These are phyloP conservation scores for Alfaro cultratus DNA, from an alignment of 2,797 vertebrate genomes.

Conservation along the genomic window DNA sequence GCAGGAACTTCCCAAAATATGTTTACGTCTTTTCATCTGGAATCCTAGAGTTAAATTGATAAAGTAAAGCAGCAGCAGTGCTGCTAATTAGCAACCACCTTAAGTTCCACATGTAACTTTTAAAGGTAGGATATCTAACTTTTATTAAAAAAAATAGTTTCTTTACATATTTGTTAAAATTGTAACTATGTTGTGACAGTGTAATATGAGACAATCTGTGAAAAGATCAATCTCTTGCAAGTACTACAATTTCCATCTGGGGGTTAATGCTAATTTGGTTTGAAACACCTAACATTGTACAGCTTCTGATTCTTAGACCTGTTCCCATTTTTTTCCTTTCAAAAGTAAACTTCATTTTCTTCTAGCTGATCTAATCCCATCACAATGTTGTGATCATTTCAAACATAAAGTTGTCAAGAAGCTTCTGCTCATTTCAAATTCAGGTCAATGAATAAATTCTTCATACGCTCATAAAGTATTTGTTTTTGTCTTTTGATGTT, in stretches of 20 bases:
- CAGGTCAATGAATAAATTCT: constrained; percentile 33
- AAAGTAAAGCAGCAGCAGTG: neutral
- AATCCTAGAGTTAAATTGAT: neutral
- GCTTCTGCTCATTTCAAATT: constrained; percentile 31
- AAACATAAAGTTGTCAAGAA: constrained; percentile 36
- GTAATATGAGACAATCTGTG: too few relatives aligned
- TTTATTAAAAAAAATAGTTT: neutral
- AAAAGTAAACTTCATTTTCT: neutral
- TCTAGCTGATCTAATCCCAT: neutral
- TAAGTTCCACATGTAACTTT: too few relatives aligned
- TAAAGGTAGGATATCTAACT: too few relatives aligned
- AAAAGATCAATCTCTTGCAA: too few relatives aligned
- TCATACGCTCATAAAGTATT: constrained; percentile 5
- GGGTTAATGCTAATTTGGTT: neutral
- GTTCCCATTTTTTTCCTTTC: neutral
- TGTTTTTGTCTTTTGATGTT: constrained; percentile 42
- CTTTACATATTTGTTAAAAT: neutral
- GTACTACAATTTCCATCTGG: neutral
- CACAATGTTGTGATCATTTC: constrained; percentile 19
- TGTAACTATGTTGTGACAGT: neutral
- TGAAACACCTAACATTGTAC: neutral
- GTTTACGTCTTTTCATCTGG: neutral
- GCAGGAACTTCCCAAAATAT: neutral
- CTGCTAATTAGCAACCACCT: too few relatives aligned
- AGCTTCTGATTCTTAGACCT: neutral